Evolutionary conservation across 2,888 invertebrate species (phyloP).

Genomic region (Brenthis hecate): DNA sequence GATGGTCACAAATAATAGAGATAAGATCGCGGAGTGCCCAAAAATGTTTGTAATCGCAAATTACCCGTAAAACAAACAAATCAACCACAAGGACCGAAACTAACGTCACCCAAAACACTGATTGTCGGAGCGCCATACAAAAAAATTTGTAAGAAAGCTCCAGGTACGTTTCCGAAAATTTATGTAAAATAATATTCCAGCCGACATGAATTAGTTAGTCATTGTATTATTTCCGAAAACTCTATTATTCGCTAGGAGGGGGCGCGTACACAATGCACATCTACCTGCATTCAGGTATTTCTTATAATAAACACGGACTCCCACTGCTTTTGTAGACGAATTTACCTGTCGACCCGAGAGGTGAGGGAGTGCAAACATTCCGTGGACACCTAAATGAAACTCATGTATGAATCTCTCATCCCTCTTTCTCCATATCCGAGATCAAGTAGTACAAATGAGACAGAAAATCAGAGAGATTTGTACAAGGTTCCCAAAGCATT

Average conservation of each 20-base stretch:
- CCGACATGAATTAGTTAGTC: slow-evolving; percentile 77
- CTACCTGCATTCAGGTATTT: slow-evolving; percentile 77
- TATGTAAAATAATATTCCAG: slow-evolving; percentile 66
- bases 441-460: slow-evolving; percentile 42
- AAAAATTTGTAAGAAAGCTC: slow-evolving; percentile 50
- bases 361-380: slow-evolving; percentile 71
- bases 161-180: slow-evolving; percentile 73
- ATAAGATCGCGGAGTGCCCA: slow-evolving; percentile 49
- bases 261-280: slow-evolving; percentile 66
- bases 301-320: slow-evolving; percentile 71
- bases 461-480: slow-evolving; percentile 40
- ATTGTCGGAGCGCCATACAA: slow-evolving; percentile 50
- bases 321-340: slow-evolving; percentile 71
- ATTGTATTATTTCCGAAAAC: slow-evolving; percentile 80
- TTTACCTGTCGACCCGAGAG: slow-evolving; percentile 71
- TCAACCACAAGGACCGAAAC: slow-evolving; percentile 66
- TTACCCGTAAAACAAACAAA: slow-evolving; percentile 78
- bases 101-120: slow-evolving; percentile 68
- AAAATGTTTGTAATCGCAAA: slow-evolving; percentile 68
- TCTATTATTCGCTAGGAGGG: slow-evolving; percentile 71
- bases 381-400: slow-evolving; percentile 55
- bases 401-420: slow-evolving; percentile 45
- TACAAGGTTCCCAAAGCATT: slow-evolving; percentile 50
- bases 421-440: slow-evolving; percentile 42
- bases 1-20: slow-evolving; percentile 52